Evolutionary conservation across 1,140 invertebrate species (phyloP), one percentile per base, ranked within the genome.

Genomic region (Ruditapes philippinarum): DNA sequence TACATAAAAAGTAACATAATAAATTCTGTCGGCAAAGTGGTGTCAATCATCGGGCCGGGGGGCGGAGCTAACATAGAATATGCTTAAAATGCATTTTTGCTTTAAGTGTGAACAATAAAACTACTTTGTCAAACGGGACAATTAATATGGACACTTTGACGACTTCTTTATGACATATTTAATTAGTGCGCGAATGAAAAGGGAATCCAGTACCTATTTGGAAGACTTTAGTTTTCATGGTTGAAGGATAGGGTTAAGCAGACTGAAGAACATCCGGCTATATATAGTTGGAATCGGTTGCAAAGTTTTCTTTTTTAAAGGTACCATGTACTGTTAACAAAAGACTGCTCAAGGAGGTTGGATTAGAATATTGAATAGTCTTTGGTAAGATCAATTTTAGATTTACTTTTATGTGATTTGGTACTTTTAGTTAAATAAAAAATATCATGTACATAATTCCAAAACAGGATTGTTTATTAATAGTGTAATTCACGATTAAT

Each of bases 101-200:
- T 33, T 57, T 33, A 81, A 28, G 79, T 81, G 79, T 81, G 51
- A 81, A 62, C 17, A 42, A 62, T 81, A 57, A 62, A 65, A 42
- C 45, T 25, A 51, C 31, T 81, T 81, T 62, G 60, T 81, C 79
- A 81, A 28, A 62, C 5, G 17, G n/a, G 25, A 81, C 57, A 81
- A 60, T 80, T 60, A 81, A 62, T 19, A 0, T 17, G 31, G 79
- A 81, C 79, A 81, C 79, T 81, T 81, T 81, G 79, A 81, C 45
- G 36, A 62, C 25, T 31, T 25, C 5, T 60, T 62, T 57, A 60
- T 81, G 79, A 65, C 79, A 81, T 51, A 25, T 62, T 65, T 81
- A 81, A 40, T 62, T 65, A 62, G 22, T 81, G 2, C 79, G 60
- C 3, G 3, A 14, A 81, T 17, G 0, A 17, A 54, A 19, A 25